Percentiles rank a stretch among this genome's conserved stretches.
Evolutionary conservation across 2,797 vertebrate genomes (phyloP).

Genomic region (Nannoperca australis): DNA sequence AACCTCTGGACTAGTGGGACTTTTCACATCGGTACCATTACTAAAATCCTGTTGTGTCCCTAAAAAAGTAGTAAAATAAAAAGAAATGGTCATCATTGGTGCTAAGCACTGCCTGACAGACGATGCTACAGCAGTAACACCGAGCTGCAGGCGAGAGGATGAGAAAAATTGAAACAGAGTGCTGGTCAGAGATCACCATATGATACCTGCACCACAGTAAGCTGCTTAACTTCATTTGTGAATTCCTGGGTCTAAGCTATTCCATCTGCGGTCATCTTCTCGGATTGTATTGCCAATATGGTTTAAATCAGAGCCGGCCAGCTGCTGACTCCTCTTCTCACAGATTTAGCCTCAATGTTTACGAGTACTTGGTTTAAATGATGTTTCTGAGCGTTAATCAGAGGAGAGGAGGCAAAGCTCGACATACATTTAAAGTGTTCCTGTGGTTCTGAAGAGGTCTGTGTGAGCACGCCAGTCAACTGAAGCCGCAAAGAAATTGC

Average conservation of each 20-base stretch:
- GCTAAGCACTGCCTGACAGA: neutral
- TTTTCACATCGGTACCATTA: neutral
- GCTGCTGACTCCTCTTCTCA: conserved; percentile 44
- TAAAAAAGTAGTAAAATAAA: neutral
- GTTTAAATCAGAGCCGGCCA: conserved; percentile 53
- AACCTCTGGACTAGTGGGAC: neutral
- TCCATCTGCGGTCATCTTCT: conserved; percentile 28
- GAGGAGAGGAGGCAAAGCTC: neutral
- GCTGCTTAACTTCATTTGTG: conserved; percentile 74
- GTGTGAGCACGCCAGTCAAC: neutral
- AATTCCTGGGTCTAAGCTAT: conserved; percentile 68
- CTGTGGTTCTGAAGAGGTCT: conserved; percentile 3
- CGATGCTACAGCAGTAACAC: neutral
- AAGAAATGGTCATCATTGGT: neutral
- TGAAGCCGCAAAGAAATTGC: neutral
- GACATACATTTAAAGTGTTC: neutral
- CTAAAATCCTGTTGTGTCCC: neutral
- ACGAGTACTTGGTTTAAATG: conserved; percentile 12
- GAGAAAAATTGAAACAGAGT: neutral
- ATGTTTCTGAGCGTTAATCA: conserved; percentile 18
- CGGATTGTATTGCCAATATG: conserved; percentile 62
- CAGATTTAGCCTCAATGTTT: conserved; percentile 24
- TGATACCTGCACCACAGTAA: conserved; percentile 74
- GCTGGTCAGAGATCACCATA: conserved; percentile 52
- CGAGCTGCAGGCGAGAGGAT: conserved; percentile 1